Evolutionary conservation across 2,888 invertebrate species (phyloP).

Genomic region (Cyclophora albipunctata): DNA sequence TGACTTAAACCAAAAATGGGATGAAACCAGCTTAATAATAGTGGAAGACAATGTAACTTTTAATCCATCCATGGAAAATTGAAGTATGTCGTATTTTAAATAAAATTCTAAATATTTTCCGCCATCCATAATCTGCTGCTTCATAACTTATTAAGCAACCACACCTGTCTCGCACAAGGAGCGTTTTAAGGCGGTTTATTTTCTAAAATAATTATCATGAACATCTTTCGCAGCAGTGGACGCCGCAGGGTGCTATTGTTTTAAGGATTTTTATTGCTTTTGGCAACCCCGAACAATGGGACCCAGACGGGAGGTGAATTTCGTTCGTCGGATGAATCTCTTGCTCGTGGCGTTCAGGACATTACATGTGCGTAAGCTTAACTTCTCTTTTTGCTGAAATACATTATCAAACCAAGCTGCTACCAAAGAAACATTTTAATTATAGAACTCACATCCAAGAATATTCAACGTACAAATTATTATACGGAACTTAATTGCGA

Average conservation of each 20-base stretch:
- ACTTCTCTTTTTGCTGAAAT: conserved; percentile 26
- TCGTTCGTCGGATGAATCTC: conserved; percentile 39
- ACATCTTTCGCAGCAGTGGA: conserved; percentile 60
- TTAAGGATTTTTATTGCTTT: conserved; percentile 69
- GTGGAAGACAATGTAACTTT: too few species aligned
- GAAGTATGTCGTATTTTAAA: neutral
- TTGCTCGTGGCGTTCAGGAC: conserved; percentile 43
- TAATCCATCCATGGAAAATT: too few species aligned
- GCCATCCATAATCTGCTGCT: too few species aligned
- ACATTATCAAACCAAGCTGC: conserved; percentile 10
- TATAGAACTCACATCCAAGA: too few species aligned
- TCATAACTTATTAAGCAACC: conserved; percentile 38
- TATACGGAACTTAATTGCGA: conserved; percentile 17
- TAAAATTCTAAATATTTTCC: conserved; percentile 3
- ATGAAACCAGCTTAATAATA: too few species aligned
- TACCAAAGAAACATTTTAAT: neutral
- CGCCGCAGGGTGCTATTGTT: conserved; percentile 71
- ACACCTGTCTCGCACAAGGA: conserved; percentile 62
- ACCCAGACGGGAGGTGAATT: conserved; percentile 53
- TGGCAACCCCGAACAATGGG: conserved; percentile 70
- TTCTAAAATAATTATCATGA: conserved; percentile 69
- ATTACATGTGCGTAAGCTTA: conserved; percentile 28
- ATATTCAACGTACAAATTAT: too few species aligned
- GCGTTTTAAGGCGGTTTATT: conserved; percentile 60
- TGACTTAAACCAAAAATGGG: too few species aligned